Percentiles rank a stretch among this genome's conserved stretches.
phyloP scores from a whole-genome alignment of 2,113 vertebrate genomes.

The Clarias macrocephalus region DNA sequence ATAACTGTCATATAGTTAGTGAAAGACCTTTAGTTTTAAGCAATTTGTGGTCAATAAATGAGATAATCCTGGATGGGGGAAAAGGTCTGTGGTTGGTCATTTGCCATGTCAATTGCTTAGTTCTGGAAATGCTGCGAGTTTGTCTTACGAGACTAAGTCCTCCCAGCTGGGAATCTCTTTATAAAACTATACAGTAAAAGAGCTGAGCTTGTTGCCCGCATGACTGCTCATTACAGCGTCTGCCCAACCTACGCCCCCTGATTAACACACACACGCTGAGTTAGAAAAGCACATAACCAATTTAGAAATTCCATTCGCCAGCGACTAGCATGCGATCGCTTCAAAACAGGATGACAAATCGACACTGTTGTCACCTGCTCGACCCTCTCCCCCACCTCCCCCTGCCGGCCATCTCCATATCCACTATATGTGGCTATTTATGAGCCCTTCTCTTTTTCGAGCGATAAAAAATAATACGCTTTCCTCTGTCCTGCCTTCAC shows the following conservation, averaged over 20 bases:
- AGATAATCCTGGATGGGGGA: not conserved
- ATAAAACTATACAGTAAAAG: slow-evolving; percentile 33
- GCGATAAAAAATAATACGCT: slow-evolving; percentile 61
- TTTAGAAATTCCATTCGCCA: slow-evolving; percentile 49
- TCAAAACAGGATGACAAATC: slow-evolving; percentile 44
- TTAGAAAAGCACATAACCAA: slow-evolving; percentile 27
- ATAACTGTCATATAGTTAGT: not conserved
- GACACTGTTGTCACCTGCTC: slow-evolving; percentile 26
- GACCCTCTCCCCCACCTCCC: not conserved
- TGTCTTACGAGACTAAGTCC: slow-evolving; percentile 7
- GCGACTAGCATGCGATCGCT: slow-evolving; percentile 31
- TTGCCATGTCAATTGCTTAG: not conserved
- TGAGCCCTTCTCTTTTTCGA: slow-evolving; percentile 65
- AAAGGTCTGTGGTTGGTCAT: slow-evolving; percentile 2
- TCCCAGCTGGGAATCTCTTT: slow-evolving; percentile 28
- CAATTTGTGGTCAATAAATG: not conserved
- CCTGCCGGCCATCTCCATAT: slow-evolving; percentile 27
- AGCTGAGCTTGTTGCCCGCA: slow-evolving; percentile 25
- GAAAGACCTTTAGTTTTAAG: not conserved
- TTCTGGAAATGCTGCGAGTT: not conserved
- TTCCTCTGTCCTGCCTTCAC: slow-evolving; percentile 58
- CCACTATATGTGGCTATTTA: slow-evolving; percentile 56
- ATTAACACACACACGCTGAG: slow-evolving; percentile 29
- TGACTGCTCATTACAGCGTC: not conserved
- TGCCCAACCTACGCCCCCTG: slow-evolving; percentile 42